Conservation (phyloP, 1,140 invertebrate genomes). For the Holotrichia oblita region DNA sequence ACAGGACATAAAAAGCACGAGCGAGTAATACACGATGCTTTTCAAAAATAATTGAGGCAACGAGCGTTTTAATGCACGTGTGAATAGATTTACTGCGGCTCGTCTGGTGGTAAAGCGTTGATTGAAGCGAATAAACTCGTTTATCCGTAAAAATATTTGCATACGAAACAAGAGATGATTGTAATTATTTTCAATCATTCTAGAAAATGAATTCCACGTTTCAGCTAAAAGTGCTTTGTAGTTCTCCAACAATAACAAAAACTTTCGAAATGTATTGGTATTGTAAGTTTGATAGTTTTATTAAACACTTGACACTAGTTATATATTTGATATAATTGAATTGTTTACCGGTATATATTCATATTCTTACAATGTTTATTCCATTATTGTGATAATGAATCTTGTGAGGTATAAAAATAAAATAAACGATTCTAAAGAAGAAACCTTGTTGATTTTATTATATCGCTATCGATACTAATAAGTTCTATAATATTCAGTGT, state of each 20-base stretch:
- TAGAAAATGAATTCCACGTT: neutral
- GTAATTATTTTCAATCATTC: constrained; percentile 34
- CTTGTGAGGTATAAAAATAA: too few species aligned
- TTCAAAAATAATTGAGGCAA: constrained; percentile 32
- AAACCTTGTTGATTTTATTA: too few species aligned
- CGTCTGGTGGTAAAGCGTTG: constrained; percentile 9
- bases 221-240: neutral
- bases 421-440: too few species aligned
- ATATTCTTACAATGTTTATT: too few species aligned
- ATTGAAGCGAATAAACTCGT: constrained; percentile 36
- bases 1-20: constrained; percentile 14
- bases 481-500: too few species aligned
- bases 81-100: constrained; percentile 25
- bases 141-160: constrained; percentile 37
- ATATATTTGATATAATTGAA: too few species aligned
- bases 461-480: too few species aligned
- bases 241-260: neutral
- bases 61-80: constrained; percentile 30
- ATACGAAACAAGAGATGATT: constrained; percentile 35
- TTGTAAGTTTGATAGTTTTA: too few species aligned
- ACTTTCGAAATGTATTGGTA: too few species aligned
- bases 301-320: too few species aligned
- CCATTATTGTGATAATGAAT: too few species aligned
- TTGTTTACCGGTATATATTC: too few species aligned
- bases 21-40: constrained; percentile 21